Evolutionary conservation across 1,140 invertebrate genomes (phyloP), one percentile per base, ranked within the genome.

Genomic region (Caenorhabditis remanei): DNA sequence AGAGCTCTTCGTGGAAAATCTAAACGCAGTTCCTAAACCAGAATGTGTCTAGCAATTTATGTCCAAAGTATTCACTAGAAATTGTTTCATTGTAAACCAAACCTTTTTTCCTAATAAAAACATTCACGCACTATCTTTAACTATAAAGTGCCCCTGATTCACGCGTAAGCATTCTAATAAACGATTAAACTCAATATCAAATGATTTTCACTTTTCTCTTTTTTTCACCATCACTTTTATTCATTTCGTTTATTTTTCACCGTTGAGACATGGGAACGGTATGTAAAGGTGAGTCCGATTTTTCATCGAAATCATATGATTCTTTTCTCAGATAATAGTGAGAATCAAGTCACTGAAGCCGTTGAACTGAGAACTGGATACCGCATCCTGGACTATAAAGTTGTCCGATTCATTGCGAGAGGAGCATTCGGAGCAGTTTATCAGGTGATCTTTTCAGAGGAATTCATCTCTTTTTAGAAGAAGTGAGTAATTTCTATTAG

Each of bases 181-280:
- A 32, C 32, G 32, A 32, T 32, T 2, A 32, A 32, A 32, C 2
- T 2, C 32, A 32, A 32, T 58, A n/a, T 58, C 56, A 4, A 58
- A 58, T 16, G 4, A 19, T 41, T 65, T 32, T 32, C 32, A 2
- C 32, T 32, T 46, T 46, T 46, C 16, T 5, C 14, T 1, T 71
- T 71, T n/a, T 71, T 71, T 46, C 19, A 13, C n/a, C 43, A 46
- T 46, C 16, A 4, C 5, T 67, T 71, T 46, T 46, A 43, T 16
- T 46, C 43, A 79, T 79, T 79, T 79, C n/a, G 71, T 11, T 11
- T 21, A 50, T 79, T 50, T 50, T 53, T 50, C 43, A 79, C 71
- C 71, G 46, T 79, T 79, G 71, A 50, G 41, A 79, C 71, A 79
- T 79, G 71, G 71, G 71, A 79, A 79, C 71, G 71, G 71, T 79